These are phyloP conservation scores for Sceloporus undulatus DNA, from an alignment of 2,113 vertebrate genomes.

Conservation along the genomic window DNA sequence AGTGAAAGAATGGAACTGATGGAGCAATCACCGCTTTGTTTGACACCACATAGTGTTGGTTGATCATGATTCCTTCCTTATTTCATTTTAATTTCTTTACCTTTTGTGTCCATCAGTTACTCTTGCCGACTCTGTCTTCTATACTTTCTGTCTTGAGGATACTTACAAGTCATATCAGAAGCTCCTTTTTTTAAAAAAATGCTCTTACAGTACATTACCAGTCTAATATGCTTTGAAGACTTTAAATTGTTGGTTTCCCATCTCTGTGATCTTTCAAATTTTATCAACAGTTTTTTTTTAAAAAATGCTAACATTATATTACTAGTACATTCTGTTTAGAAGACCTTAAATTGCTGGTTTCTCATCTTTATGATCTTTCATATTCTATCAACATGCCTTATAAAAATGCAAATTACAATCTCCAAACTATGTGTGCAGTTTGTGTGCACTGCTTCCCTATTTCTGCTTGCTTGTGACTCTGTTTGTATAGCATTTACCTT, in stretches of 20 bases:
- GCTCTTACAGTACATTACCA: background rate
- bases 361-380: background rate
- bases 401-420: slow-evolving; percentile 9
- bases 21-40: background rate
- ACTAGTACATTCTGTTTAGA: background rate
- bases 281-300: background rate
- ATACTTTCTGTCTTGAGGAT: background rate
- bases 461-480: background rate
- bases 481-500: background rate
- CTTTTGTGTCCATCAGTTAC: background rate
- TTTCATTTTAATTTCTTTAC: slow-evolving; percentile 8
- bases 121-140: slow-evolving; percentile 2
- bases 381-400: background rate
- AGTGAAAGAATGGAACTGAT: background rate
- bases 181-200: background rate
- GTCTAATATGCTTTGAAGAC: background rate
- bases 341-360: background rate
- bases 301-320: background rate
- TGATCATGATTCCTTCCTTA: background rate
- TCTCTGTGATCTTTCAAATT: background rate
- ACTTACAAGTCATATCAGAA: background rate
- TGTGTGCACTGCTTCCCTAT: background rate
- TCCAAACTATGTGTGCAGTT: background rate
- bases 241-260: background rate
- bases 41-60: background rate